Base-by-base conservation (phyloP, 2,797 vertebrate species). In the Clarias laeviceps region DNA sequence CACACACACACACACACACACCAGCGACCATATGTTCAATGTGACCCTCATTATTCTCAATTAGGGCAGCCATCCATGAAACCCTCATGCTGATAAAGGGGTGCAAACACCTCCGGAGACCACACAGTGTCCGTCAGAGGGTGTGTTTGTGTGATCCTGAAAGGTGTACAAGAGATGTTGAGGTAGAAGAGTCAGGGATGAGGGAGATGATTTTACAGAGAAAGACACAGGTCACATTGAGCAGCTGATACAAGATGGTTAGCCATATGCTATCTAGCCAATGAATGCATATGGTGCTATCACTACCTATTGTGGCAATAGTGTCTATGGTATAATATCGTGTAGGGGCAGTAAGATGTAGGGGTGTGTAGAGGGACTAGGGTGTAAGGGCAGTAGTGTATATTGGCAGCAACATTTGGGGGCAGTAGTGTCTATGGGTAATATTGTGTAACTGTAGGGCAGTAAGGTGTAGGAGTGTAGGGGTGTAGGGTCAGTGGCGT, bases 21-120 rank as follows among this genome's bases (percentile, higher is more conserved):
- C 95, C 95, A 95, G 94, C 93, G 93, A 95, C 95, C 95, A 96
- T 96, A 96, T 96, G 95, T 94, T 96, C 95, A 96, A 96, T 95
- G 95, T 96, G 95, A 96, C 95, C 95, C 95, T 96, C 95, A 96
- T 96, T 96, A 96, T 96, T 96, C 95, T 96, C 95, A 95, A 96
- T 96, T 96, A 96, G 95, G 93, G 95, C 95, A 96, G 95, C 94
- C 95, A 96, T 95, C 95, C 95, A 95, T 96, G 95, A 94, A 95
- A 94, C 94, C 94, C 94, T 95, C 94, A 95, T 92, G 94, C 95
- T 95, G 95, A 95, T 95, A 95, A 64, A 94, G 92, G 94, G 94
- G 85, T 87, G 93, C 92, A 94, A 95, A 95, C 95, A 94, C 95
- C 95, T 95, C 95, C 29, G 65, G 84, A 83, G 87, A 85, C 85